phyloP scores from a whole-genome alignment of 2,113 vertebrate species.

The Aix galericulata region DNA sequence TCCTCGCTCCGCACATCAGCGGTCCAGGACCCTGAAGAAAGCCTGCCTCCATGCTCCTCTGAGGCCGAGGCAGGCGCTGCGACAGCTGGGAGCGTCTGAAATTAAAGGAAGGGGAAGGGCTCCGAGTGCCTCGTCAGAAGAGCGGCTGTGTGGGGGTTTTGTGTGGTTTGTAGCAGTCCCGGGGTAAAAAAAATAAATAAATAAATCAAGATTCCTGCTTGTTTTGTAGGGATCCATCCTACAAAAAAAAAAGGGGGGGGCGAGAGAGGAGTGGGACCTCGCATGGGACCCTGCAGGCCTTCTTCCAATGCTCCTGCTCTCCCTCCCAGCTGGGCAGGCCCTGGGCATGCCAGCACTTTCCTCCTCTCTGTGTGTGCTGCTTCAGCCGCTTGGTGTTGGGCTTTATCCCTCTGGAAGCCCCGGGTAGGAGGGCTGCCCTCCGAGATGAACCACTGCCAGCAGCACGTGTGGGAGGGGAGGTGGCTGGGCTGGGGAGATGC shows the following conservation, averaged over 20 bases:
- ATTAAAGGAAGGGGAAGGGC: slow-evolving; percentile 25
- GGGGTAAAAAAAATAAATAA: too few relatives aligned
- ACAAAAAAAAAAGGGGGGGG: too few relatives aligned
- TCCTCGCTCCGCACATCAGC: slow-evolving; percentile 18
- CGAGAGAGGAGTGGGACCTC: background rate
- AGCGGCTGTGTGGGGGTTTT: background rate
- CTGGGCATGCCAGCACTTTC: fast-evolving
- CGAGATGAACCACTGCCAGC: background rate
- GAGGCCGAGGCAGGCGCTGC: slow-evolving; percentile 29
- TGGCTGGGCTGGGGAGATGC: background rate
- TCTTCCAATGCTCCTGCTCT: background rate
- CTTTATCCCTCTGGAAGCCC: background rate
- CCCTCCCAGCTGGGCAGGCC: fast-evolving
- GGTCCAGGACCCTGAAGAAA: slow-evolving; percentile 36
- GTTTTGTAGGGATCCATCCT: background rate
- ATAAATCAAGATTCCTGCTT: background rate
- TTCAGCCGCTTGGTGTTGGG: background rate
- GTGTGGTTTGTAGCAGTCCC: background rate
- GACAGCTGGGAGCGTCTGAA: slow-evolving; percentile 41
- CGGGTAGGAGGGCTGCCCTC: background rate
- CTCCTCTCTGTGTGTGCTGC: fast-evolving
- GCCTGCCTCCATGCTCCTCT: slow-evolving; percentile 36
- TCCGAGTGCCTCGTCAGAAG: background rate
- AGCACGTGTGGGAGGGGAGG: background rate
- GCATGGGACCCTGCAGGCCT: background rate